phyloP scores from a whole-genome alignment of 2,888 invertebrate genomes.

The Eupithecia subfuscata region DNA sequence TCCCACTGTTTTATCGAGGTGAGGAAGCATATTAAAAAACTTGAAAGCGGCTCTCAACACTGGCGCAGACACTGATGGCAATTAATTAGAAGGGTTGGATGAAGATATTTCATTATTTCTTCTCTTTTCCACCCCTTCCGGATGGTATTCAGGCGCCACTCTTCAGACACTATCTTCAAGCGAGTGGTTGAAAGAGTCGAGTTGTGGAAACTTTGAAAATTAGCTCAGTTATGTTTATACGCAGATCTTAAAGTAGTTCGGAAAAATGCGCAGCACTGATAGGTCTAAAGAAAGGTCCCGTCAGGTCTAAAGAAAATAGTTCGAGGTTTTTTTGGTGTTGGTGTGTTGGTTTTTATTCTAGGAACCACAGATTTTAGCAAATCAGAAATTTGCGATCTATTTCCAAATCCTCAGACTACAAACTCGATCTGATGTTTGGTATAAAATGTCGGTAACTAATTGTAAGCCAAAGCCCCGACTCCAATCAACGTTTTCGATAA shows the following conservation, averaged over 20 bases:
- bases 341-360: too few relatives aligned
- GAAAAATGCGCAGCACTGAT: neutral
- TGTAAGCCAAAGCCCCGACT: too few relatives aligned
- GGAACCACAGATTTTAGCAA: too few relatives aligned
- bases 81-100: slow-evolving; percentile 84
- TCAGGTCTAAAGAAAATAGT: neutral
- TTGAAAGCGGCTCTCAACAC: slow-evolving; percentile 79
- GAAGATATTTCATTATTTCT: slow-evolving; percentile 82
- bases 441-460: too few relatives aligned
- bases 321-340: neutral
- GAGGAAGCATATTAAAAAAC: slow-evolving; percentile 83
- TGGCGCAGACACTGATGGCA: slow-evolving; percentile 82
- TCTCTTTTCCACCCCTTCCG: slow-evolving; percentile 56
- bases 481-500: too few relatives aligned
- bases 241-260: neutral
- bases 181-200: neutral
- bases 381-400: too few relatives aligned
- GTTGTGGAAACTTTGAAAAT: neutral
- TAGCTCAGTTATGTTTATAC: neutral
- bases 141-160: slow-evolving; percentile 22
- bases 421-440: too few relatives aligned
- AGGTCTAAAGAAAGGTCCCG: too few relatives aligned
- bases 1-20: slow-evolving; percentile 78
- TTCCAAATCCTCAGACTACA: too few relatives aligned
- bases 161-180: slow-evolving; percentile 28